These are phyloP conservation scores for Linyphia triangularis DNA, from an alignment of 2,888 invertebrate species.

Conservation along the genomic window DNA sequence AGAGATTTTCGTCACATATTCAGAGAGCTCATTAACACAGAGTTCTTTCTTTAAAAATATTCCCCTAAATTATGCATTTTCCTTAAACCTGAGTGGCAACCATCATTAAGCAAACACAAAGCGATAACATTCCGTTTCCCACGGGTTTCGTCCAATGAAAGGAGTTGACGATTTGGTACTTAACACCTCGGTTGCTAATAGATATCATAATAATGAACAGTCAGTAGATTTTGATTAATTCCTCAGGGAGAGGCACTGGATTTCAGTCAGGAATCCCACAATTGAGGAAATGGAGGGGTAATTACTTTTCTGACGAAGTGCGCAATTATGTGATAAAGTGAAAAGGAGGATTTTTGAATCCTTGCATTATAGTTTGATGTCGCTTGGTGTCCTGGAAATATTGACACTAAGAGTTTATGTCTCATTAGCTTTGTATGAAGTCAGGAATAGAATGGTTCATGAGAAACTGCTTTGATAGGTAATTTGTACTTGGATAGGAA, in stretches of 20 bases:
- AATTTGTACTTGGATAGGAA: too few relatives aligned
- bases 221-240: background rate
- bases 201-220: background rate
- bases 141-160: background rate
- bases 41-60: too few relatives aligned
- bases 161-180: background rate
- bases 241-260: background rate
- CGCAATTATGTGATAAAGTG: background rate
- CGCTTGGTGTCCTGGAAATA: too few relatives aligned
- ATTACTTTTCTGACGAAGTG: background rate
- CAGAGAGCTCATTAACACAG: too few relatives aligned
- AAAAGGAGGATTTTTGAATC: too few relatives aligned
- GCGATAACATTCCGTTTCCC: background rate
- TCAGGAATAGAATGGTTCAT: too few relatives aligned
- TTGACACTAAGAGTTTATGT: too few relatives aligned
- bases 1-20: too few relatives aligned
- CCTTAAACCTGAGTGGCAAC: background rate
- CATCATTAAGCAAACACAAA: background rate
- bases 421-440: too few relatives aligned
- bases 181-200: background rate
- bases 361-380: too few relatives aligned
- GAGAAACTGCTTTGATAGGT: too few relatives aligned
- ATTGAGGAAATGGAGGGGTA: background rate
- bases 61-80: too few relatives aligned
- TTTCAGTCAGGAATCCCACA: background rate